Evolutionary conservation across 2,888 invertebrate genomes (phyloP).

Genomic region (Cerceris rybyensis): DNA sequence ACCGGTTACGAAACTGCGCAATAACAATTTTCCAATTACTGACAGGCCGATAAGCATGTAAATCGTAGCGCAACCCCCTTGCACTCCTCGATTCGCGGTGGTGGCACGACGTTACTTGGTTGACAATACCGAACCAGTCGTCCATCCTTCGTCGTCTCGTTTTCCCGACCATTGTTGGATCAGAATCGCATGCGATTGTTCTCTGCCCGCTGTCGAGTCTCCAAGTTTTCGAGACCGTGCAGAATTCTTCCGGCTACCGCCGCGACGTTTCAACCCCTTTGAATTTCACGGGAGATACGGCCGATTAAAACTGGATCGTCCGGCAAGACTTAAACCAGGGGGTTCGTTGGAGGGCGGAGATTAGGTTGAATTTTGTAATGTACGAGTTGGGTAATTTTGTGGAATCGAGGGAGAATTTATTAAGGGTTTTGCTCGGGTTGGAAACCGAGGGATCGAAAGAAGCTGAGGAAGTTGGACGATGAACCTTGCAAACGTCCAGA

Average conservation of each 20-base stretch:
- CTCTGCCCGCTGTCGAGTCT: not conserved
- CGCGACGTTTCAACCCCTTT: not conserved
- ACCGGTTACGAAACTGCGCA: slow-evolving; percentile 30
- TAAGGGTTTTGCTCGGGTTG: no score
- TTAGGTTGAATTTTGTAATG: no score
- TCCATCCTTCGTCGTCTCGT: slow-evolving; percentile 21
- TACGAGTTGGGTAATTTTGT: no score
- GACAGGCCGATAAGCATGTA: slow-evolving; percentile 55
- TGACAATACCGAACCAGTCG: slow-evolving; percentile 21
- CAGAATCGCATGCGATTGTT: slow-evolving; percentile 17
- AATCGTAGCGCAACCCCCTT: slow-evolving; percentile 47
- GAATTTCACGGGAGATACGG: not conserved
- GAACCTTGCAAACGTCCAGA: no score
- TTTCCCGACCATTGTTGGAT: not conserved
- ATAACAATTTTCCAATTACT: slow-evolving; percentile 64
- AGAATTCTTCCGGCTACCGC: not conserved
- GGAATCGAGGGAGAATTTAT: no score
- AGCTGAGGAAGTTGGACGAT: no score
- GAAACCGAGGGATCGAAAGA: no score
- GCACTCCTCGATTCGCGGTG: not conserved
- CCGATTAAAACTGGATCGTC: slow-evolving; percentile 4
- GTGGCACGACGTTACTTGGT: slow-evolving; percentile 1
- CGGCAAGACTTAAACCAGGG: no score
- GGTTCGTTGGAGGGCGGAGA: no score
- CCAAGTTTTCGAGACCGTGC: not conserved